Evolutionary conservation across 1,140 invertebrate species (phyloP), one percentile per base, ranked within the genome.

Genomic region (Drosophila busckii): DNA sequence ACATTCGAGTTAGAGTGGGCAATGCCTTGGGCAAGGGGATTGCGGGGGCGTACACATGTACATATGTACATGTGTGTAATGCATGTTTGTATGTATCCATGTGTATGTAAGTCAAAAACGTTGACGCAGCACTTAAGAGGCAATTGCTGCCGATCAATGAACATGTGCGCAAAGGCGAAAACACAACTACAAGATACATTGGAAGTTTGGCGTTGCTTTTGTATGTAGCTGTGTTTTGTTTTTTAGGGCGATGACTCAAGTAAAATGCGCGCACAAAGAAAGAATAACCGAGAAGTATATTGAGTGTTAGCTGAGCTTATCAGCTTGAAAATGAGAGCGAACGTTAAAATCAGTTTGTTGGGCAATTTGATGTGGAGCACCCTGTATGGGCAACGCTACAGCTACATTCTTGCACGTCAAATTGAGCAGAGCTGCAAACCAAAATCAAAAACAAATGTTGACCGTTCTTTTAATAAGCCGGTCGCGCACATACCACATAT

Each of bases 141-240:
- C 75, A 80, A 80, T 80, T 80, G 75, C 76, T 80, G 55, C 75
- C 75, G 75, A 82, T 82, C 75, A 82, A 82, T 82, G 75, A 82
- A 82, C 75, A 76, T 70, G 49, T 40, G 44, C 35, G 56, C 67
- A 62, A 62, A 49, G 49, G 49, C 32, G 12, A 1, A 23, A 50
- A 22, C 16, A 62, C 46, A 60, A 54, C 56, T 40, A 23, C 22
- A 53, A 29, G n/a, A n/a, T 59, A 45, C 8, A 44, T 48, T 73
- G 49, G 17, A n/a, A 60, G 25, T 60, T 59, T 61, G 67, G 28
- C 42, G 63, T 64, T 75, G 31, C 31, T 46, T 54, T 58, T 37
- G 38, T 59, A 40, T 63, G 29, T 45, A 40, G 73, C 37, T 70
- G 55, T 56, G 71, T 78, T 80, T 73, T n/a, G n/a, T n/a, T 80